Percentiles rank a stretch among this genome's conserved stretches.
Evolutionary conservation across 1,140 invertebrate species (phyloP).

Genomic region (Adoxophyes honmai): DNA sequence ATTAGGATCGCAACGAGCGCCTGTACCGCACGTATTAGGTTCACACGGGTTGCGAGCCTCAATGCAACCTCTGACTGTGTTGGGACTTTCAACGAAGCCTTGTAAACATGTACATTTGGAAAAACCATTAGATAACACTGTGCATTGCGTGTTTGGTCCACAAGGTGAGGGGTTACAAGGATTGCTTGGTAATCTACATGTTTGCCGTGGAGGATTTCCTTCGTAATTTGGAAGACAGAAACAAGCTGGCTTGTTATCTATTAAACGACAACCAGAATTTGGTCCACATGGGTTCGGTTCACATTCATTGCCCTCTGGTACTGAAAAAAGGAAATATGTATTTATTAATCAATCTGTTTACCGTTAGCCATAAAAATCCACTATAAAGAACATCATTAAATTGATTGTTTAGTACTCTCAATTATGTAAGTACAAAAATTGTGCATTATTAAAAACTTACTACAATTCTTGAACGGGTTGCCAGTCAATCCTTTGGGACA

Average conservation of each 20-base stretch:
- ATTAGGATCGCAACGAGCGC: constrained; percentile 88
- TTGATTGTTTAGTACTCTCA: no score
- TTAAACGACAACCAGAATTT: constrained; percentile 87
- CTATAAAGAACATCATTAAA: no score
- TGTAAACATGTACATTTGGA: constrained; percentile 91
- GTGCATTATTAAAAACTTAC: constrained; percentile 85
- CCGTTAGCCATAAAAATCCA: no score
- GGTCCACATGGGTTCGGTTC: constrained; percentile 90
- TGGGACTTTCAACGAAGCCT: constrained; percentile 90
- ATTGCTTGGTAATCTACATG: constrained; percentile 82
- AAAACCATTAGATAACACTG: constrained; percentile 87
- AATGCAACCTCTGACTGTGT: constrained; percentile 90
- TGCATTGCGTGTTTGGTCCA: constrained; percentile 92
- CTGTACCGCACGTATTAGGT: constrained; percentile 87
- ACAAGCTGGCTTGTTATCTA: constrained; percentile 84
- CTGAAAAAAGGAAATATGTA: constrained; percentile 73
- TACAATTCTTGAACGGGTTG: constrained; percentile 94
- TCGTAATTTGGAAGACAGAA: constrained; percentile 93
- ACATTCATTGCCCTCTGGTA: constrained; percentile 92
- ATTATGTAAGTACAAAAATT: no score
- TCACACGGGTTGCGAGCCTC: constrained; percentile 87
- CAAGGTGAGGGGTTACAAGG: constrained; percentile 92
- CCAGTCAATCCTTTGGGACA: constrained; percentile 93
- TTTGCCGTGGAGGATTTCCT: constrained; percentile 86
- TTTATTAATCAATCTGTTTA: no score